Percentiles rank a stretch among this genome's conserved stretches.
Evolutionary conservation across 2,113 vertebrate genomes (phyloP).

Genomic region (Mormyrus iriodes): DNA sequence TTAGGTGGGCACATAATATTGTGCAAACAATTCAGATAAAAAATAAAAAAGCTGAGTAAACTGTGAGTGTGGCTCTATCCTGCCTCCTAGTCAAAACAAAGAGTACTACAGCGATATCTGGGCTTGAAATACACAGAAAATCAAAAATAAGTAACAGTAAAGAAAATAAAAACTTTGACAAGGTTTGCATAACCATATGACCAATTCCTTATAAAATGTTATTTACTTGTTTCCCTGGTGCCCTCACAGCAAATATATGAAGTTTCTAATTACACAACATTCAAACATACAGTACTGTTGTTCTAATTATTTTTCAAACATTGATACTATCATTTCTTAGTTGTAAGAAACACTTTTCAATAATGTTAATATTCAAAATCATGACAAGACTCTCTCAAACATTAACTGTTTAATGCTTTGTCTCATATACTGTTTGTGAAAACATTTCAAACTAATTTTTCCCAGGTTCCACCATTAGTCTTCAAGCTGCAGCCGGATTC

Average conservation of each 20-base stretch:
- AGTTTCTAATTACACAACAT: not conserved
- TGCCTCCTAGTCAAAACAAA: constrained; percentile 47
- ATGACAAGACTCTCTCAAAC: not conserved
- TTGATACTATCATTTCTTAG: not conserved
- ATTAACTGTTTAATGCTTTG: not conserved
- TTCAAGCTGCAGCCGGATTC: not conserved
- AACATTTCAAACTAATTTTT: not conserved
- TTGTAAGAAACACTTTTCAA: not conserved
- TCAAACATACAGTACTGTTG: not conserved
- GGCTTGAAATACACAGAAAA: not conserved
- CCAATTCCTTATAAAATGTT: not conserved
- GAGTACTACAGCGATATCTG: not conserved
- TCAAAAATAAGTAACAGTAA: not conserved
- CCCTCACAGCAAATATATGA: not conserved
- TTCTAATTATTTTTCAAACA: not conserved
- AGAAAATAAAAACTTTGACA: not conserved
- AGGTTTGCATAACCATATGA: not conserved
- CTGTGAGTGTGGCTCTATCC: constrained; percentile 42
- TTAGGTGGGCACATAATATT: not conserved
- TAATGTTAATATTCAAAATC: not conserved
- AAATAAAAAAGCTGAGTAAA: not conserved
- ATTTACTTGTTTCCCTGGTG: not conserved
- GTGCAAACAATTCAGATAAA: not conserved
- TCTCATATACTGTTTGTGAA: not conserved
- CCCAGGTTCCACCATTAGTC: not conserved